Evolutionary conservation across 1,140 invertebrate species (phyloP), one percentile per base, ranked within the genome.

Genomic region (Megalopta genalis): DNA sequence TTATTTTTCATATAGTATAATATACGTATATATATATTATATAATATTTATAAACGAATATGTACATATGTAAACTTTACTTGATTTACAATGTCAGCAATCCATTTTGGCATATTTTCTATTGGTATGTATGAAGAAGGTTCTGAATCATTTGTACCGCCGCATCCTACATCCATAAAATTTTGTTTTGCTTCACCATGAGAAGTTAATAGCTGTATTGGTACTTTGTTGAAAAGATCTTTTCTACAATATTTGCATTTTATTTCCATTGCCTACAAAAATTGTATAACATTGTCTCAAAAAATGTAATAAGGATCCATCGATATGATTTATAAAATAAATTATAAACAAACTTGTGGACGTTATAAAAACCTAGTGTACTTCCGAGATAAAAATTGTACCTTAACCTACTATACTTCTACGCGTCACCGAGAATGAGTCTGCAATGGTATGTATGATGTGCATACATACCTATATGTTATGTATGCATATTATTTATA

Each of bases 181-280:
- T 66, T 77, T 16, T 60, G 80, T 62, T 88, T 87, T 23, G 87
- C 16, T 77, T 90, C 85, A 0, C 88, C 71, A 66, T 92, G 91
- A 27, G 87, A 84, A 42, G 83, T 88, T 39, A 90, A 75, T 37
- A 91, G 80, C 23, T 84, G 84, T 37, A 87, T 85, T 60, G 71
- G 81, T 77, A 89, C 83, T 39, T 88, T 85, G 23, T 88, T 87
- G 65, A 89, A 91, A 42, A 92, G 81, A 37, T 85, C 63, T 62
- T 87, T 92, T n/a, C 91, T 86, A 32, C 91, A 92, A 67, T 86
- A 82, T 67, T 84, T 91, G 72, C 91, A 92, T 69, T 88, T 91
- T 23, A 91, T 86, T 78, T 91, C 88, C 46, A 90, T 91, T 5
- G 86, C 83, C 88, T 88, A 46, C 10, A 21, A 37, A 69, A 16